phyloP scores from a whole-genome alignment of 2,113 vertebrate species.

The human (Homo sapiens) region DNA sequence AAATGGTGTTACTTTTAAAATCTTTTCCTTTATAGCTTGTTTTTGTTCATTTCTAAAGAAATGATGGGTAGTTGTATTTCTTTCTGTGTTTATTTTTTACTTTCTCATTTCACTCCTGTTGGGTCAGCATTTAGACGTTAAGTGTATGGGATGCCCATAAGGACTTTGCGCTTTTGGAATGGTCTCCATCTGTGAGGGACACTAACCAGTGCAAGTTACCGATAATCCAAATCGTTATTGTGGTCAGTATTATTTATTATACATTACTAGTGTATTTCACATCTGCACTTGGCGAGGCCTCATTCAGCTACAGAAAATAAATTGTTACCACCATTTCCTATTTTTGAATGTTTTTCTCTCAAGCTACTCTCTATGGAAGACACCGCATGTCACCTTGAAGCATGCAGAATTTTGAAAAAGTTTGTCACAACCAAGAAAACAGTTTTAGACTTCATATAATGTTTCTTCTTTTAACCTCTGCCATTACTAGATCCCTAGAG shows the following conservation, averaged over 20 bases:
- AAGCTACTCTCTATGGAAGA: not conserved
- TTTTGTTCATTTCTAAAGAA: not conserved
- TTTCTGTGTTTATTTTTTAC: not conserved
- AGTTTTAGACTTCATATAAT: not conserved
- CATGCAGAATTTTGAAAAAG: not conserved
- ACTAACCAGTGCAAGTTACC: not conserved
- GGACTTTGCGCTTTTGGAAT: not conserved
- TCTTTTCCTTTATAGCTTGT: not conserved
- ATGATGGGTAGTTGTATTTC: not conserved
- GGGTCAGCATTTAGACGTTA: not conserved
- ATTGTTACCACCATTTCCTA: not conserved
- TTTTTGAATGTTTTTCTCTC: constrained; percentile 17
- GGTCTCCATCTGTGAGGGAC: not conserved
- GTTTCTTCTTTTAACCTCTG: not conserved
- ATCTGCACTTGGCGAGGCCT: not conserved
- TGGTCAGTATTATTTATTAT: not conserved
- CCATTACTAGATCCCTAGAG: not conserved
- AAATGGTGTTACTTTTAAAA: not conserved
- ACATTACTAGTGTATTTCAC: not conserved
- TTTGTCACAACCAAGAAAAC: not conserved
- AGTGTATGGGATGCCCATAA: not conserved
- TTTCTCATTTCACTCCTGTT: not conserved
- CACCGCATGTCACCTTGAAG: not conserved
- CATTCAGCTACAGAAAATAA: not conserved
- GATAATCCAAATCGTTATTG: not conserved